Evolutionary conservation across 2,888 invertebrate genomes (phyloP).

Genomic region (Agrotis exclamationis): DNA sequence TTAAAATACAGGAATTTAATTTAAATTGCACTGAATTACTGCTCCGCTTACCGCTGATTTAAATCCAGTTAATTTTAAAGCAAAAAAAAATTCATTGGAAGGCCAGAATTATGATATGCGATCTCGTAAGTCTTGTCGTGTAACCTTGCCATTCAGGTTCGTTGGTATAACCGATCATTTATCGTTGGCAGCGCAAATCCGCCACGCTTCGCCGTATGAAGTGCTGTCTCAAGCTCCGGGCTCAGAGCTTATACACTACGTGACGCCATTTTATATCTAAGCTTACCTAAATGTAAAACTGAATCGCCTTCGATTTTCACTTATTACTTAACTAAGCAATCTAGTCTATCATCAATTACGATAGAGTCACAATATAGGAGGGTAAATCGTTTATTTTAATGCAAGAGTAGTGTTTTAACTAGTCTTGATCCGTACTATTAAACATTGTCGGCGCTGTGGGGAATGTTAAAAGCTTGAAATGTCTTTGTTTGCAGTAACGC

Average conservation of each 20-base stretch:
- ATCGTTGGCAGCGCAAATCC: constrained; percentile 48
- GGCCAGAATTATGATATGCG: constrained; percentile 15
- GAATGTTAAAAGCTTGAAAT: constrained; percentile 37
- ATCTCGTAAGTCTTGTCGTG: constrained; percentile 37
- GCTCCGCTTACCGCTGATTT: constrained; percentile 19
- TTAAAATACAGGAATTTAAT: constrained; percentile 31
- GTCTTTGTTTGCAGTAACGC: constrained; percentile 66
- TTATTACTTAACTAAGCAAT: constrained; percentile 33
- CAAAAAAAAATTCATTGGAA: constrained; percentile 22
- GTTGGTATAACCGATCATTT: constrained; percentile 41
- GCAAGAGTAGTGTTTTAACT: constrained; percentile 12
- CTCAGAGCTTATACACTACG: constrained; percentile 59
- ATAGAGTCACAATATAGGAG: background rate
- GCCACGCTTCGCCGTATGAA: constrained; percentile 41
- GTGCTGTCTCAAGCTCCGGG: constrained; percentile 39
- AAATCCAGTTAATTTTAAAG: constrained; percentile 31
- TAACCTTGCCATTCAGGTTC: constrained; percentile 51
- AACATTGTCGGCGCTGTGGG: constrained; percentile 1
- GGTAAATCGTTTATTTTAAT: constrained; percentile 31
- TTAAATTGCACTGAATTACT: constrained; percentile 30
- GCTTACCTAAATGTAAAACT: constrained; percentile 30
- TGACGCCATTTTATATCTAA: constrained; percentile 56
- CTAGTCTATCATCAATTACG: constrained; percentile 29
- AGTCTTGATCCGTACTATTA: constrained; percentile 6
- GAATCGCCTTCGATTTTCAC: constrained; percentile 37